Evolutionary conservation across 1,140 invertebrate species (phyloP).

Genomic region (Littorina saxatilis): DNA sequence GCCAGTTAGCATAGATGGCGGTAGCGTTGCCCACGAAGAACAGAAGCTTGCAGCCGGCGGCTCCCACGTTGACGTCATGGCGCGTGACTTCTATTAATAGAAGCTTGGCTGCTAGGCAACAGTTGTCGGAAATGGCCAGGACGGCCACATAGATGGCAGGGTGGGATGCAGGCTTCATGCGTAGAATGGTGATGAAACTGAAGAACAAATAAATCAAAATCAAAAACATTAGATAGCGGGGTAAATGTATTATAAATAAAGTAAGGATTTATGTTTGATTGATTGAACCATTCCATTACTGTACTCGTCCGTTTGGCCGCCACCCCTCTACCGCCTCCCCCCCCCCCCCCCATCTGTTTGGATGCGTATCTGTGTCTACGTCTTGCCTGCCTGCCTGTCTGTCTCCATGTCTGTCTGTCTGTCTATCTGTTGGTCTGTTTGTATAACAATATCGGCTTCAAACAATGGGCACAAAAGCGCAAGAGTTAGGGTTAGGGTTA

Average conservation of each 20-base stretch:
- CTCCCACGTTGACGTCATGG: constrained; percentile 51
- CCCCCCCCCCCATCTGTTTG: background rate
- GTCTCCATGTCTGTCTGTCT: too few relatives aligned
- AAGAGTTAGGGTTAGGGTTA: too few relatives aligned
- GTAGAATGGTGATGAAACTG: constrained; percentile 55
- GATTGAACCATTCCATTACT: background rate
- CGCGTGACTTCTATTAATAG: constrained; percentile 50
- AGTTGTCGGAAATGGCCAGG: constrained; percentile 56
- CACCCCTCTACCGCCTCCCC: too few relatives aligned
- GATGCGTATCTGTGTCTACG: background rate
- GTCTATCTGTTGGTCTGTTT: too few relatives aligned
- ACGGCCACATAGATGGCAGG: constrained; percentile 58
- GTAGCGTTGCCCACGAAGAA: constrained; percentile 56
- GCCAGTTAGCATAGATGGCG: constrained; percentile 64
- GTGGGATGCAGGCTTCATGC: constrained; percentile 59
- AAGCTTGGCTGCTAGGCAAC: constrained; percentile 54
- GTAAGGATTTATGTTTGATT: background rate
- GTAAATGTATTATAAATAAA: background rate
- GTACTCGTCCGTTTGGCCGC: too few relatives aligned
- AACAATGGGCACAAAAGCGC: too few relatives aligned
- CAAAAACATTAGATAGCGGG: background rate
- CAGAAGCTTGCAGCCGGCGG: constrained; percentile 54
- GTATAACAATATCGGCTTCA: too few relatives aligned
- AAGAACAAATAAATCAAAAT: background rate
- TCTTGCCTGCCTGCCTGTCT: background rate